Evolutionary conservation across 2,113 vertebrate genomes (phyloP).

Genomic region (Tricholaema leucomelas): DNA sequence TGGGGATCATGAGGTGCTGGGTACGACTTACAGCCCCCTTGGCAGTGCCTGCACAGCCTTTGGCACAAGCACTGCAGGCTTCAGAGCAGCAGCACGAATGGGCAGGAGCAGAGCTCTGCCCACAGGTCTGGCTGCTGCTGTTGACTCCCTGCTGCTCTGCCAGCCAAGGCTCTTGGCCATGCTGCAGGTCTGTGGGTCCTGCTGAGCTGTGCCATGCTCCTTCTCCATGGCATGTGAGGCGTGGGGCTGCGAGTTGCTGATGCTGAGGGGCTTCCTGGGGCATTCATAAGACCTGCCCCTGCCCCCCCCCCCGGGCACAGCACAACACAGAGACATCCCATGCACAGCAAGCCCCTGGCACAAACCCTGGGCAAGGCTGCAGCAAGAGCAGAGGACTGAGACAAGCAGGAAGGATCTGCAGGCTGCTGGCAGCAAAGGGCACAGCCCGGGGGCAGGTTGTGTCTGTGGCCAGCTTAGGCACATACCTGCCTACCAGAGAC

Average conservation of each 20-base stretch:
- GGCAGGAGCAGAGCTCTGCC: background rate
- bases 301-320: background rate
- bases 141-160: background rate
- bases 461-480: background rate
- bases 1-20: background rate
- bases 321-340: rapidly evolving
- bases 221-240: no score
- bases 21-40: background rate
- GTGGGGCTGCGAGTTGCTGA: background rate
- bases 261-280: background rate
- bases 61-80: background rate
- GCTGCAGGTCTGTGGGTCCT: background rate
- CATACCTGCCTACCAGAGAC: background rate
- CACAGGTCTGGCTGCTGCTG: background rate
- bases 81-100: background rate
- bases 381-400: background rate
- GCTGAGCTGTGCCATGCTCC: background rate
- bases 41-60: background rate
- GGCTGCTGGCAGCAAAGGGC: background rate
- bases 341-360: background rate
- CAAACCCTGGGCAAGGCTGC: background rate
- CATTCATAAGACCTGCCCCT: no score
- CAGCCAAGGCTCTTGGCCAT: background rate
- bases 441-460: background rate
- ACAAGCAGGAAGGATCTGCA: background rate